phyloP scores from a whole-genome alignment of 2,888 invertebrate species.

The Brassicogethes aeneus region DNA sequence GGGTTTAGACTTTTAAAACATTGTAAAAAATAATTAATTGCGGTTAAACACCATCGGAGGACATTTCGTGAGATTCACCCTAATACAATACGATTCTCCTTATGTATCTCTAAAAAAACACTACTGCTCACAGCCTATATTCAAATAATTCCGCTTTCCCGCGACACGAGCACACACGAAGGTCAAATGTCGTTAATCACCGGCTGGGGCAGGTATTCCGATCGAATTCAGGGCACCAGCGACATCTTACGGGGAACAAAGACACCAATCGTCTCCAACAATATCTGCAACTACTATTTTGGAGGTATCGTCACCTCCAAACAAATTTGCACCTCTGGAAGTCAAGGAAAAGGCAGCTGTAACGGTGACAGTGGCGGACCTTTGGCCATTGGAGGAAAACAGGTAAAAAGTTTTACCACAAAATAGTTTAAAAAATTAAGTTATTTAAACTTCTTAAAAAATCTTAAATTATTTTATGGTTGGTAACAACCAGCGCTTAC shows the following conservation, averaged over 20 bases:
- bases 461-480: too few species aligned
- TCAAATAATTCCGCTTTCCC: too few species aligned
- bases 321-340: background rate
- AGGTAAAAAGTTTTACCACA: slow-evolving; percentile 4
- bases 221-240: background rate
- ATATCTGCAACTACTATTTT: background rate
- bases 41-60: too few species aligned
- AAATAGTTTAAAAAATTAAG: too few species aligned
- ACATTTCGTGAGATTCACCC: too few species aligned
- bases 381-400: background rate
- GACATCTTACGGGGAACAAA: background rate
- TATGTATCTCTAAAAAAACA: too few species aligned
- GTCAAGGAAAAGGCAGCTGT: background rate
- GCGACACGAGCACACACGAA: background rate
- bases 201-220: background rate
- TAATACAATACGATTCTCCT: too few species aligned
- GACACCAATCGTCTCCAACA: background rate
- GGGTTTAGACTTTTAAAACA: too few species aligned
- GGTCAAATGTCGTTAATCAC: background rate
- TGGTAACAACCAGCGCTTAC: too few species aligned
- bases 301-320: background rate
- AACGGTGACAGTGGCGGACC: background rate
- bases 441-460: too few species aligned
- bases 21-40: too few species aligned
- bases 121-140: too few species aligned